Conservation (phyloP, 2,888 invertebrate species). For the Spodoptera littoralis region DNA sequence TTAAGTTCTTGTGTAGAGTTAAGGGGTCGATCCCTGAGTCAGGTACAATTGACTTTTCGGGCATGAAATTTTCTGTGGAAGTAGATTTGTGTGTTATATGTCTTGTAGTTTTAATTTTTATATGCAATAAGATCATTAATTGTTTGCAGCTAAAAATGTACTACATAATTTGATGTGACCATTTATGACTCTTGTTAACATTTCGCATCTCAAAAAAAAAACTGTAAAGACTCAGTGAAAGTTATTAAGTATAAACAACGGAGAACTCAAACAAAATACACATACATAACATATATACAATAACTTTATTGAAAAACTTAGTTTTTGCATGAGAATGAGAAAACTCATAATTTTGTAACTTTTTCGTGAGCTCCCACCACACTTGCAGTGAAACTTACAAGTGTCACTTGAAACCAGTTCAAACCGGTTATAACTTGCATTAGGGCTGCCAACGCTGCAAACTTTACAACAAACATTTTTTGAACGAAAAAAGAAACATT, state of each 20-base stretch:
- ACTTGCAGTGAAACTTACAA: constrained; percentile 55
- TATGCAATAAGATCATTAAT: too few relatives aligned
- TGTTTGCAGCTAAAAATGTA: too few relatives aligned
- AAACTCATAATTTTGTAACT: constrained; percentile 54
- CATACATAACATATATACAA: not conserved
- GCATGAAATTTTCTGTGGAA: too few relatives aligned
- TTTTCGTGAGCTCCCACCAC: constrained; percentile 46
- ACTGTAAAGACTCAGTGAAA: too few relatives aligned
- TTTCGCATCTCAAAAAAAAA: too few relatives aligned
- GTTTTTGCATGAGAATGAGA: constrained; percentile 53
- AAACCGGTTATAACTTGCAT: constrained; percentile 58
- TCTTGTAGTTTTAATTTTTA: too few relatives aligned
- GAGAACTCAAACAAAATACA: not conserved
- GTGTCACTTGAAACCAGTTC: constrained; percentile 64
- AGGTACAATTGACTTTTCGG: too few relatives aligned
- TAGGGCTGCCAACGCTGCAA: constrained; percentile 46
- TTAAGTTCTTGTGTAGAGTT: too few relatives aligned
- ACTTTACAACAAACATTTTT: constrained; percentile 6
- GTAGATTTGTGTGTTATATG: too few relatives aligned
- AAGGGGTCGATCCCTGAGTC: too few relatives aligned
- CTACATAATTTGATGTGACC: too few relatives aligned
- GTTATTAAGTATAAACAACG: not conserved
- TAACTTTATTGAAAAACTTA: constrained; percentile 17
- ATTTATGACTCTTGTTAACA: too few relatives aligned
- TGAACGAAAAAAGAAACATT: not conserved